Base-by-base conservation (phyloP, 2,113 vertebrate genomes). In the Burhinus bistriatus region DNA sequence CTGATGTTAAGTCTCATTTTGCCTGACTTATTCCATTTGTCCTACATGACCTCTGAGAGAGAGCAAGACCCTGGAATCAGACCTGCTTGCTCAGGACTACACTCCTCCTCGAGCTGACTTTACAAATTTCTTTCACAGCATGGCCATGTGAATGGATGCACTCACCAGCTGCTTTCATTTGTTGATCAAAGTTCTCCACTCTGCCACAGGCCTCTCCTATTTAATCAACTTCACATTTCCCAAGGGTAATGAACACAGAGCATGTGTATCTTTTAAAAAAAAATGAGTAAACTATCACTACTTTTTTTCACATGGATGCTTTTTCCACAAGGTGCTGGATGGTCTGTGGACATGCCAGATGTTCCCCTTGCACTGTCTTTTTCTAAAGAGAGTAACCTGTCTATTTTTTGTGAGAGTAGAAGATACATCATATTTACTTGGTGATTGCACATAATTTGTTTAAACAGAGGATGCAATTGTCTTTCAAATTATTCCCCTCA, bases 201-300 rank as follows among this genome's bases (percentile, higher is more conserved):
- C 64, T 94, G 49, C n/a, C 47, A 58, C 71, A 88, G 68, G 64
- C 17, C 27, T 94, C 38, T 90, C 40, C 26, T 83, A 21, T 92
- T 96, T 95, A 94, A 95, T 91, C 80, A 96, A 68, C 42, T 84
- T 83, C 59, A 55, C 3, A 2, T 75, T 95, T 84, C 89, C n/a
- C 1, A 0, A 19, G 30, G n/a, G 25, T 78, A 83, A 77, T 66
- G 27, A 90, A 59, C 19, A 30, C 2, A 47, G 15, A 68, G 3
- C 27, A 75, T 0, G 0, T 68, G n/a, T 45, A 77, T 77, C 12
- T 71, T 52, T 51, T 83, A 22, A 25, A 44, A 75, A 75, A 38
- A 55, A 92, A 51, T 51, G 3, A 61, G n/a, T 58, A 83, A 25
- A 30, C 14, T 79, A 36, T 55, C n/a, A 77, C 72, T 1, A 20